These are phyloP conservation scores for Microtus californicus DNA, from an alignment of 2,797 vertebrate species.

Conservation along the genomic window DNA sequence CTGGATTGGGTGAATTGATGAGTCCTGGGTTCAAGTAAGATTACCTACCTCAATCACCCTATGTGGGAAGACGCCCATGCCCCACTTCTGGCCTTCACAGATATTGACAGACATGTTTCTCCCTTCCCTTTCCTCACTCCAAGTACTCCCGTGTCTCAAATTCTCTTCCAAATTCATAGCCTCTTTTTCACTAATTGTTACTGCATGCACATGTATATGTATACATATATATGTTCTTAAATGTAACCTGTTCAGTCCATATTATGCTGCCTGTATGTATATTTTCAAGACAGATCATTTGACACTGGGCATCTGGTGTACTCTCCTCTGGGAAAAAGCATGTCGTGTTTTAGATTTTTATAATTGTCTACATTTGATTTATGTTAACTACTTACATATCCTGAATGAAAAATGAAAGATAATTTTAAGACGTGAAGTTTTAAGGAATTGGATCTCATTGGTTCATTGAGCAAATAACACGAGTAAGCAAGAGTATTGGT, in stretches of 20 bases:
- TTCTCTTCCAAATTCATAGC: neutral
- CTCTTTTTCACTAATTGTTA: neutral
- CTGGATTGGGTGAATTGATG: too few relatives aligned
- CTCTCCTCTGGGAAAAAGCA: neutral
- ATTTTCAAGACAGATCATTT: neutral
- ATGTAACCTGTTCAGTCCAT: neutral
- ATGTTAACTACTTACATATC: neutral
- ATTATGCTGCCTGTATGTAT: neutral
- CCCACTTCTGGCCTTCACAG: neutral
- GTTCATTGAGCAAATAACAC: rapidly evolving
- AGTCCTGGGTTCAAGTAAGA: too few relatives aligned
- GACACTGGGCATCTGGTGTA: neutral
- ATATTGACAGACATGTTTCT: neutral
- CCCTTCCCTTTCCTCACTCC: neutral
- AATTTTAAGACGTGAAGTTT: neutral
- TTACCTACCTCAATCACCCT: neutral
- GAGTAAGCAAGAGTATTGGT: neutral
- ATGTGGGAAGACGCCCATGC: neutral
- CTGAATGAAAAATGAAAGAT: neutral
- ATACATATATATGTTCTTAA: neutral
- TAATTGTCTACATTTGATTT: neutral
- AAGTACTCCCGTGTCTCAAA: neutral
- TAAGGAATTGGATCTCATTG: neutral
- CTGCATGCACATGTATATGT: too few relatives aligned
- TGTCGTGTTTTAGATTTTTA: neutral